phyloP scores from a whole-genome alignment of 2,797 vertebrate genomes.

The Echeneis naucrates region DNA sequence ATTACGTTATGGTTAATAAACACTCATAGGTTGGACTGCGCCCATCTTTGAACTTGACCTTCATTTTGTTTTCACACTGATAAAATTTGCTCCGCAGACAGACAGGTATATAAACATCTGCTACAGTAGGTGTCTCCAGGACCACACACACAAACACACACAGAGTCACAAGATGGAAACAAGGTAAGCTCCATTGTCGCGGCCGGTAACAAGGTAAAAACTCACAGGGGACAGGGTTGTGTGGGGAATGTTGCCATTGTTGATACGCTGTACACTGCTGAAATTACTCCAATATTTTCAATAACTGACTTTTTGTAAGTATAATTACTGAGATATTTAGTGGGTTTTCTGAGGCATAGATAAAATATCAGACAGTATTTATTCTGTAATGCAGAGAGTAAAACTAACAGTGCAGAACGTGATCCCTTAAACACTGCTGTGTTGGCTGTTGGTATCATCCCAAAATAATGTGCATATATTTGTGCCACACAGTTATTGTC shows the following conservation, averaged over 20 bases:
- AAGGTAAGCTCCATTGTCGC: not conserved
- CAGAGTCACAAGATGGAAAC: not conserved
- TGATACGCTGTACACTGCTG: not conserved
- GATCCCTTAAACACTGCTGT: slow-evolving; percentile 6
- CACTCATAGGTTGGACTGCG: not conserved
- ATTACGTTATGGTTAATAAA: not conserved
- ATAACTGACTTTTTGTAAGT: not conserved
- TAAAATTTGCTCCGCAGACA: not conserved
- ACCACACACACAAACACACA: not conserved
- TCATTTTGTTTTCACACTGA: not conserved
- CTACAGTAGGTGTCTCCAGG: not conserved
- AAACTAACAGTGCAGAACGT: not conserved
- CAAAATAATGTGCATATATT: slow-evolving; percentile 13
- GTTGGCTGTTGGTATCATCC: not conserved
- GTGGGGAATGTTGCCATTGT: too few relatives aligned
- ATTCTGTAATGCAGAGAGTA: not conserved
- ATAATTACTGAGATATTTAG: not conserved
- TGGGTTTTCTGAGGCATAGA: not conserved
- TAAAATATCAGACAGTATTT: not conserved
- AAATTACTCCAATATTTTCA: not conserved
- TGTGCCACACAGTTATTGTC: not conserved
- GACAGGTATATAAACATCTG: not conserved
- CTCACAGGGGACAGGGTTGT: slow-evolving; percentile 15
- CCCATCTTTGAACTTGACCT: not conserved
- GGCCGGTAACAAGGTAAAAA: slow-evolving; percentile 57